Conservation (phyloP, 37 sponge, comb jelly and placozoan species). For the Bolinopsis microptera region DNA sequence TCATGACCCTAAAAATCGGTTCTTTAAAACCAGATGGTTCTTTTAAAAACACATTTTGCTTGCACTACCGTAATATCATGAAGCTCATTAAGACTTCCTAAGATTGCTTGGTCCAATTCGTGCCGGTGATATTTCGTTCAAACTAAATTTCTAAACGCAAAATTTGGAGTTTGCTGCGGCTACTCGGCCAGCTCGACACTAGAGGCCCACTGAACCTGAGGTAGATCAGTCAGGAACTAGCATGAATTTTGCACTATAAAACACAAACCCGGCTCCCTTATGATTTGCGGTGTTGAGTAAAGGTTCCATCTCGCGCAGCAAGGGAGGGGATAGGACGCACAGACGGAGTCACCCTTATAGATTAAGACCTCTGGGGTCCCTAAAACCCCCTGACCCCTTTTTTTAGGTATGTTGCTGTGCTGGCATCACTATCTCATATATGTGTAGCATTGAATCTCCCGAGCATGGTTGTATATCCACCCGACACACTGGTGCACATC, state of each 20-base stretch:
- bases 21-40: background rate
- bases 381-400: conserved; percentile 64
- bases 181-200: too few species aligned
- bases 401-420: conserved; percentile 66
- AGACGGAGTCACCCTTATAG: conserved; percentile 59
- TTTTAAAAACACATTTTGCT: background rate
- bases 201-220: background rate
- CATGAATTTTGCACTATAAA: background rate
- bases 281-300: background rate
- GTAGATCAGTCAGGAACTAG: too few species aligned
- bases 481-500: too few species aligned
- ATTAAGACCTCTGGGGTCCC: conserved; percentile 60
- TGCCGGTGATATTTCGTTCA: too few species aligned
- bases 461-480: background rate
- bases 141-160: too few species aligned
- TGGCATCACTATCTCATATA: background rate
- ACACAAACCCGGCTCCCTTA: background rate
- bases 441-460: background rate
- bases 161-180: too few species aligned
- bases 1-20: background rate
- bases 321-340: background rate
- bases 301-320: background rate
- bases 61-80: too few species aligned
- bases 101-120: too few species aligned
- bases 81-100: too few species aligned